phyloP scores from a whole-genome alignment of 2,113 vertebrate genomes.

The Alethe diademata region DNA sequence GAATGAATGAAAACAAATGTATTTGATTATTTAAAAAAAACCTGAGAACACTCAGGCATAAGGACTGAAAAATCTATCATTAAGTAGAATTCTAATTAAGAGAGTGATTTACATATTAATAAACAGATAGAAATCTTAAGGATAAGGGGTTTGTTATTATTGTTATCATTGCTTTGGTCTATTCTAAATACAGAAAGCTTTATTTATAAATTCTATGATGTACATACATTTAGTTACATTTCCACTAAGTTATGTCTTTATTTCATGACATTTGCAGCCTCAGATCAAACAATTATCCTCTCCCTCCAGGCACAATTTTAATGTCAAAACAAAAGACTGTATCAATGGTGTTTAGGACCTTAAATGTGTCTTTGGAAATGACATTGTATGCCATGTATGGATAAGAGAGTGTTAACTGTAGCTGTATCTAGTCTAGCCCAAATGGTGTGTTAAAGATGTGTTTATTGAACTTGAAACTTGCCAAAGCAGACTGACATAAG shows the following conservation, averaged over 20 bases:
- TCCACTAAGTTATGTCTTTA: not conserved
- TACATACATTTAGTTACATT: not conserved
- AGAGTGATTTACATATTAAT: conserved; percentile 52
- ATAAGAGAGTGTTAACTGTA: not conserved
- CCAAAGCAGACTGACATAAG: not conserved
- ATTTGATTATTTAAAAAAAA: conserved; percentile 37
- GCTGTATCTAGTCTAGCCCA: not conserved
- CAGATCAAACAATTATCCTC: not conserved
- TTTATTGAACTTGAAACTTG: not conserved
- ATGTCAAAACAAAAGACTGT: not conserved
- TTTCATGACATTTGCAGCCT: not conserved
- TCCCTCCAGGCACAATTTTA: not conserved
- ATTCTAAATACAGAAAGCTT: not conserved
- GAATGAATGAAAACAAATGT: conserved; percentile 42
- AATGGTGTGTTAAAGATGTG: not conserved
- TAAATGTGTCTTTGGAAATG: not conserved
- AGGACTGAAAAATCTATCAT: conserved; percentile 22
- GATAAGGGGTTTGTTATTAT: not conserved
- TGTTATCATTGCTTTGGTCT: not conserved
- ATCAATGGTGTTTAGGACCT: not conserved
- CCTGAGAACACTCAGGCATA: not conserved
- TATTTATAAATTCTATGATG: not conserved
- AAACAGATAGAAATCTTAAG: not conserved
- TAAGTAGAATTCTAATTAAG: conserved; percentile 49
- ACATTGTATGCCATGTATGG: not conserved